phyloP scores from a whole-genome alignment of 2,113 vertebrate genomes.

The Myotis yumanensis region DNA sequence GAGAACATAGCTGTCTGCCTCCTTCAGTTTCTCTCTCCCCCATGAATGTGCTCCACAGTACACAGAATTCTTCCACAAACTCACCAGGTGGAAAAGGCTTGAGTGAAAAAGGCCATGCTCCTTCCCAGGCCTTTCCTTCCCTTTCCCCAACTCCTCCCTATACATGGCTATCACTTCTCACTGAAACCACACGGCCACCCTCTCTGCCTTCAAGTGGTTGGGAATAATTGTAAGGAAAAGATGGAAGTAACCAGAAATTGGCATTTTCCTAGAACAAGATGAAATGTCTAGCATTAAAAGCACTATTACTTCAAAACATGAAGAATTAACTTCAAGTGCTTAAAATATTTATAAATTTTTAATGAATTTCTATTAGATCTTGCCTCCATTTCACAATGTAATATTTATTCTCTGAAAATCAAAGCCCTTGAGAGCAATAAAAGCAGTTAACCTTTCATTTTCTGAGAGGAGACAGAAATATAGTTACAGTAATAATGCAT shows the following conservation, averaged over 20 bases:
- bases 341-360: slow-evolving; percentile 22
- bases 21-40: neutral
- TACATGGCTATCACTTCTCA: neutral
- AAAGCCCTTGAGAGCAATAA: neutral
- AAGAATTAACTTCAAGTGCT: slow-evolving; percentile 13
- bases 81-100: neutral
- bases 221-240: neutral
- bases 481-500: neutral
- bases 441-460: neutral
- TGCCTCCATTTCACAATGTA: neutral
- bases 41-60: neutral
- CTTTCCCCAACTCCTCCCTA: neutral
- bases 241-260: neutral
- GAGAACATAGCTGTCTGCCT: neutral
- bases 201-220: neutral
- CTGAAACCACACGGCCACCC: neutral
- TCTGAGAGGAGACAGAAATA: neutral
- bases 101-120: neutral
- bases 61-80: neutral
- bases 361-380: neutral
- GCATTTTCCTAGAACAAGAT: neutral
- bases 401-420: slow-evolving; percentile 28
- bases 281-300: neutral
- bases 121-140: neutral
- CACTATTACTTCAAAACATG: neutral